phyloP scores from a whole-genome alignment of 2,888 invertebrate genomes.

The Eulithis prunata region DNA sequence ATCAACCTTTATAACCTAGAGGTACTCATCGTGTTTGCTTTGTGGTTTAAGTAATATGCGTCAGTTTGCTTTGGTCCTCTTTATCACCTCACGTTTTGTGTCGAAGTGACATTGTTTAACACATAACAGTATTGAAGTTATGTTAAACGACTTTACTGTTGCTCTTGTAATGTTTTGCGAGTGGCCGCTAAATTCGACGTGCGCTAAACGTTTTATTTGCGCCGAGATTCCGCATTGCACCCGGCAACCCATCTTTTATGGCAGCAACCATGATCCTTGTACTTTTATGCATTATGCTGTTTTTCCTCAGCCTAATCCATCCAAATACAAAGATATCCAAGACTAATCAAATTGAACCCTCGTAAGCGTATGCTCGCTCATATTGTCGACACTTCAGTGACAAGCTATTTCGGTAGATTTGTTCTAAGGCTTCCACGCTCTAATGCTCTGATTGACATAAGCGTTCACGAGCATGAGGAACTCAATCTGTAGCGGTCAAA shows the following conservation, averaged over 20 bases:
- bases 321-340: slow-evolving; percentile 12
- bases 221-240: slow-evolving; percentile 57
- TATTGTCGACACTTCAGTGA: slow-evolving; percentile 24
- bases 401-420: slow-evolving; percentile 38
- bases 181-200: slow-evolving; percentile 65
- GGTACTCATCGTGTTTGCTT: background rate
- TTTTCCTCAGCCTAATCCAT: background rate
- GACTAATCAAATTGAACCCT: slow-evolving; percentile 29
- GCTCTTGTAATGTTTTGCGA: slow-evolving; percentile 60
- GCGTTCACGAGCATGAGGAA: slow-evolving; percentile 43
- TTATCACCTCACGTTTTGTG: slow-evolving; percentile 28
- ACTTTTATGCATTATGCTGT: slow-evolving; percentile 5
- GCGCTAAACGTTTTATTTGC: slow-evolving; percentile 64
- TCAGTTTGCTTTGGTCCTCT: slow-evolving; percentile 22
- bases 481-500: slow-evolving; percentile 52
- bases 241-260: slow-evolving; percentile 32
- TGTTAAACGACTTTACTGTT: slow-evolving; percentile 68
- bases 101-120: slow-evolving; percentile 45
- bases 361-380: slow-evolving; percentile 13
- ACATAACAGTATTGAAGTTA: slow-evolving; percentile 62
- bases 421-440: slow-evolving; percentile 47
- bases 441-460: slow-evolving; percentile 46
- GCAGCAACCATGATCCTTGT: slow-evolving; percentile 26
- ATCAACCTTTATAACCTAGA: background rate
- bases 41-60: slow-evolving; percentile 15